Percentiles rank a stretch among this genome's conserved stretches.
Evolutionary conservation across 2,888 invertebrate genomes (phyloP).

Genomic region (Iselma pallidipennis): DNA sequence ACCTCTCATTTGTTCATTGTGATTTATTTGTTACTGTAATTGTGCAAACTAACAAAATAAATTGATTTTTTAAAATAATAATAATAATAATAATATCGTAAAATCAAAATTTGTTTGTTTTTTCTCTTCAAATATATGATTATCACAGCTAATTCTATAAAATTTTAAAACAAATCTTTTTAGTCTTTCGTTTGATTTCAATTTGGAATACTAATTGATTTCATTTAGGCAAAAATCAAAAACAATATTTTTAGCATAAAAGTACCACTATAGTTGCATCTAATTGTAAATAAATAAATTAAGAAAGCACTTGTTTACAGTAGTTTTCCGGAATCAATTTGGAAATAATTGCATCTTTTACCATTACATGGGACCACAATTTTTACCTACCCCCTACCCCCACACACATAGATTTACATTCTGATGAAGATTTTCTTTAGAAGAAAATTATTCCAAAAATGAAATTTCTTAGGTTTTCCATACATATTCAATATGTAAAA

Average conservation of each 20-base stretch:
- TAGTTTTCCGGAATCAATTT: constrained; percentile 1
- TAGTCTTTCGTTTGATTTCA: constrained; percentile 14
- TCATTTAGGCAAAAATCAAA: neutral
- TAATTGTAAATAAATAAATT: constrained; percentile 21
- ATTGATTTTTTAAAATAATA: constrained; percentile 35
- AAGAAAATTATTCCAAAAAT: too few relatives aligned
- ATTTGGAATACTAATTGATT: neutral
- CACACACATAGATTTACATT: too few relatives aligned
- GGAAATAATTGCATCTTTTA: too few relatives aligned
- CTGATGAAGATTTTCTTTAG: too few relatives aligned
- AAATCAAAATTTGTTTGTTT: neutral
- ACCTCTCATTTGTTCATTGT: neutral
- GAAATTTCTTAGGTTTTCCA: too few relatives aligned
- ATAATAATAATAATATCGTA: constrained; percentile 33
- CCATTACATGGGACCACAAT: too few relatives aligned
- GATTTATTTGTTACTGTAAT: constrained; percentile 18
- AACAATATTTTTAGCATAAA: too few relatives aligned
- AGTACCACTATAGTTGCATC: neutral
- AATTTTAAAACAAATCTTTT: constrained; percentile 17
- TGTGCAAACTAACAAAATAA: constrained; percentile 43
- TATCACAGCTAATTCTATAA: constrained; percentile 49
- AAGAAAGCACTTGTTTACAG: constrained; percentile 19
- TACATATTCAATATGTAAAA: too few relatives aligned
- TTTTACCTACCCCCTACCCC: too few relatives aligned
- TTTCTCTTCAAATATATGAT: constrained; percentile 18